Base-by-base conservation (phyloP, 2,113 vertebrate species). In the Scomber colias region DNA sequence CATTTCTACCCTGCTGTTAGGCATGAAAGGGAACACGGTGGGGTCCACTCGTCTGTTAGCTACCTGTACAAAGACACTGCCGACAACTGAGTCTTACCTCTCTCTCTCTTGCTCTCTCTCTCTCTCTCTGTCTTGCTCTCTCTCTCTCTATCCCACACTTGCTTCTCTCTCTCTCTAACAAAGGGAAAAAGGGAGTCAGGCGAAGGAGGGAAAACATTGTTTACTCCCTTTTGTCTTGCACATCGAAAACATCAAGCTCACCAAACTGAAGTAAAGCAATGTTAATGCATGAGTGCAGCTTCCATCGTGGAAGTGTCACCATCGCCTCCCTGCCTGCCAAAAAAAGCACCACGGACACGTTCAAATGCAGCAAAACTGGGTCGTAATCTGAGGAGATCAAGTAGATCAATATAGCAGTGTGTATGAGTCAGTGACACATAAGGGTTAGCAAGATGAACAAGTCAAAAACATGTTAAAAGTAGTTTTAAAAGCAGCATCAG, bases 1-100 rank as follows among this genome's bases (percentile, higher is more conserved):
- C 85, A 91, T 89, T 90, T 87, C 70, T 71, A 82, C 85, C 93
- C 88, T 69, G 85, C 93, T 95, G 91, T 79, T 90, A 62, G 17
- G 50, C 86, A 88, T 92, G 82, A 94, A 93, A 92, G 66, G 82
- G 59, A 90, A 71, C 88, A 14, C 64, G 60, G 44, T 71, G 77
- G 84, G 79, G 83, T 87, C 87, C 86, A 79, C 77, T 84, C 53
- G 27, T 75, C 79, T 70, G 83, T 86, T 57, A 79, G 75, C 70
- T 89, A 90, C 90, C 90, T 88, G 90, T 85, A 87, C 89, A 89
- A 90, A 90, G 90, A 82, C 24, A 75, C 66, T 31, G 54, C 46
- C 4, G 62, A 82, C 78, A 76, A 85, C 76, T 82, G 84, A 70
- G 65, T 56, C 45, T 15, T 35, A 13, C 16, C 59, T 62, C 35